Base-by-base conservation (phyloP, 2,888 invertebrate genomes). In the Eurytoma californica region DNA sequence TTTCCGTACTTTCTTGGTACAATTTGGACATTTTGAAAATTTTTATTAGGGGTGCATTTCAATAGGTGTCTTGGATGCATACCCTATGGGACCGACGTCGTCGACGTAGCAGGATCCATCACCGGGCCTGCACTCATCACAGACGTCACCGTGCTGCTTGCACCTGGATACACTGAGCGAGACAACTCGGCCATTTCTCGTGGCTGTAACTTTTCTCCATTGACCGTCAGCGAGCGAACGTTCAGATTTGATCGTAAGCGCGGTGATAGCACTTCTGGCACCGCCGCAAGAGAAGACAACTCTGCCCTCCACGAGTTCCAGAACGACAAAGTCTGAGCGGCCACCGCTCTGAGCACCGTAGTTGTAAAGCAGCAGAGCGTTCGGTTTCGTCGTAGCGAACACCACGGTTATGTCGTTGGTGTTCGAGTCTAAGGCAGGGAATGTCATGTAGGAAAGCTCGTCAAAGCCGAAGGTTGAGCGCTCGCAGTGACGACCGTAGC, bases 141-240 rank as follows among this genome's bases (percentile, higher is more conserved):
- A 97, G 65, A 94, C 91, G 86, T 97, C 97, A 0, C 97, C 97
- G 87, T 96, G 95, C 83, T 97, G 97, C 0, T 93, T 94, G 86
- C 97, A 97, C 39, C 93, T 91, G 0, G 96, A 94, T 3, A 97
- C 94, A 85, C 96, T 97, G 47, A 97, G 89, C 0, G 97, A 97
- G 84, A 97, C 94, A 0, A 97, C 96, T 82, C 96, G 92, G 39
- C 97, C 97, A 88, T 97, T 97, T 86, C 97, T 93, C 0, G 97
- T 97, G 0, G 97, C 97, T 0, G 96, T 97, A 20, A 98, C 93
- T 87, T 97, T 97, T 87, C 97, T 94, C 98, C 98, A 98, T 82
- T 93, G 93, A 0, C 97, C 97, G 89, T 97, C 95, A 0, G 96
- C 94, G 18, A 98, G 92, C 3, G 86, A 82, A 82, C 93, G 93